Conservation (phyloP, 2,113 vertebrate species). For the Tichodroma muraria region DNA sequence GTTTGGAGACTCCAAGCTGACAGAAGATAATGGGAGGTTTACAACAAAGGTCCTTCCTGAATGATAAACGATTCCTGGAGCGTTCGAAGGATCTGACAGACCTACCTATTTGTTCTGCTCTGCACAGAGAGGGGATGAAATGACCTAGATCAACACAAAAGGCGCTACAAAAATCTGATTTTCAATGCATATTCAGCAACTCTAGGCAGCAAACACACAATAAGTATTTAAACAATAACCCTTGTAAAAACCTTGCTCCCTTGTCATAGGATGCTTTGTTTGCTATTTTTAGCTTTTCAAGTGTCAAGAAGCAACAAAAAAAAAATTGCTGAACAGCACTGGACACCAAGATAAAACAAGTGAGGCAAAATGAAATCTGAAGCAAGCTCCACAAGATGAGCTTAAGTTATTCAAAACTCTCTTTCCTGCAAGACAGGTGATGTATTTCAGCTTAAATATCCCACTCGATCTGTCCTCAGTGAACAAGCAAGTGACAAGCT, state of each 20-base stretch:
- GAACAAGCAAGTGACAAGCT: conserved; percentile 4
- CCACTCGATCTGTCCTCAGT: not conserved
- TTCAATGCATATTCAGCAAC: conserved; percentile 3
- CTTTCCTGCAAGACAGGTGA: conserved; percentile 15
- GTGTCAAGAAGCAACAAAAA: not conserved
- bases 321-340: not conserved
- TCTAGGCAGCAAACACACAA: not conserved
- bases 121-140: not conserved
- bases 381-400: not conserved
- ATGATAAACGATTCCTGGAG: not conserved
- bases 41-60: not conserved
- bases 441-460: not conserved
- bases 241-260: not conserved
- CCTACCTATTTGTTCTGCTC: not conserved
- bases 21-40: not conserved
- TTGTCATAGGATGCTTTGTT: not conserved
- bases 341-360: not conserved
- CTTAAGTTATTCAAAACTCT: not conserved
- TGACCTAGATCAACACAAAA: conserved; percentile 3
- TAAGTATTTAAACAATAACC: not conserved
- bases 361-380: not conserved
- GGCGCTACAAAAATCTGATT: not conserved
- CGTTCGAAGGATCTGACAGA: not conserved
- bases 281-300: conserved; percentile 13
- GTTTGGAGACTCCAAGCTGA: not conserved